Evolutionary conservation across 1,140 invertebrate species (phyloP), one percentile per base, ranked within the genome.

Genomic region (Aleiodes sp.): DNA sequence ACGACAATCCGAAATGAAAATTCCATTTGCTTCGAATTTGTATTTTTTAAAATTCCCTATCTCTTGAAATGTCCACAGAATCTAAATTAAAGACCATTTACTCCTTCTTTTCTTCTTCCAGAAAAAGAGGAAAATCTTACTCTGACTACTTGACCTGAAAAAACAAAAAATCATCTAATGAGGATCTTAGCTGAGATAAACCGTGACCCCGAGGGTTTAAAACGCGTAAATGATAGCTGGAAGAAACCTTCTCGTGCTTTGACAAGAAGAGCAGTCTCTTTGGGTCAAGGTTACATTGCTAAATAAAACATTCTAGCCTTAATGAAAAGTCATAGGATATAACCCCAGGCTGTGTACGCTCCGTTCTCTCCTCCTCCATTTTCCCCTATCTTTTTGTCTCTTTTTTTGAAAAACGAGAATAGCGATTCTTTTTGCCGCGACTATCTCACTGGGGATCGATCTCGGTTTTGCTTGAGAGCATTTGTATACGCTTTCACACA

Each of bases 361-460:
- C 10, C 10, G 4, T 10, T 10, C 31, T 6, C 31, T 10, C 31
- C 31, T 43, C 14, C 19, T n/a, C 39, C 39, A n/a, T 43, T 43
- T 43, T 43, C n/a, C 39, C 39, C 10, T 16, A 10, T 43, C 1
- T 16, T 41, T 43, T 16, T 43, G 14, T 43, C 19, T 3, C 39
- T 16, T 16, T 43, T 16, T 43, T n/a, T 43, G 19, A 16, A 43
- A 16, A 52, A 6, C 19, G 46, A 52, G 46, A 52, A 21, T 52
- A 52, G 46, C 21, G n/a, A 52, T 21, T 24, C 26, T 52, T 52
- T 52, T 21, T 52, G 46, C 46, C 21, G 46, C 12, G 10, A 21
- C 46, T 52, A 52, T 52, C 46, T 52, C 46, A 52, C 46, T 52
- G 46, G 46, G 46, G 46, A 52, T 52, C 46, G 46, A 52, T 52